These are phyloP conservation scores for Scaptomyza flava DNA, from an alignment of 2,888 invertebrate genomes.

Conservation along the genomic window DNA sequence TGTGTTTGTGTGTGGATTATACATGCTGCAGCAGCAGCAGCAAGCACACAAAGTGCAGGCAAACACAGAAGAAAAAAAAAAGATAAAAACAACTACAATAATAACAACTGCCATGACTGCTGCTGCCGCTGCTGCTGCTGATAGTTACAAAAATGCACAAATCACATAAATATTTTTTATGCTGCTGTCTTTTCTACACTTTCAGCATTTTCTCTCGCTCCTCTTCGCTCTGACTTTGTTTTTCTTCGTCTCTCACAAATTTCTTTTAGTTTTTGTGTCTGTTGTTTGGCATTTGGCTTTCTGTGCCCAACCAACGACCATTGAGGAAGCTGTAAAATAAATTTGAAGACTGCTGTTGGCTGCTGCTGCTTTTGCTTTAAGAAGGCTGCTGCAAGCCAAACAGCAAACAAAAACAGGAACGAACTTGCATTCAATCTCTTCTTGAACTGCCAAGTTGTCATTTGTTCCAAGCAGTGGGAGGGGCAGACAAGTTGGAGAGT, in stretches of 20 bases:
- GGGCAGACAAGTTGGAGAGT: background rate
- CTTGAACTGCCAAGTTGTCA: conserved; percentile 40
- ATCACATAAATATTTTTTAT: conserved; percentile 74
- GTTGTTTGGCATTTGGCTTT: conserved; percentile 53
- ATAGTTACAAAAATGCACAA: conserved; percentile 64
- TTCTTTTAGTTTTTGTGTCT: conserved; percentile 15
- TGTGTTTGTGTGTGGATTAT: conserved; percentile 19
- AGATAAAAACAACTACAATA: conserved; percentile 37
- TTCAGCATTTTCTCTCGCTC: conserved; percentile 26
- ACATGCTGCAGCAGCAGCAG: conserved; percentile 19
- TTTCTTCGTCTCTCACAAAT: background rate
- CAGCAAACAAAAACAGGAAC: conserved; percentile 38
- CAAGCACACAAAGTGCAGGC: conserved; percentile 36
- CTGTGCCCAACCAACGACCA: conserved; percentile 35
- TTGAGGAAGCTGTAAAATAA: conserved; percentile 74
- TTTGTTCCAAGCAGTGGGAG: conserved; percentile 19
- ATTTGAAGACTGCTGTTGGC: conserved; percentile 51
- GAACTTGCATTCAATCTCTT: conserved; percentile 41
- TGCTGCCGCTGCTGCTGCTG: conserved; percentile 39
- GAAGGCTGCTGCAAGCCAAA: conserved; percentile 9
- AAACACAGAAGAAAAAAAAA: conserved; percentile 28
- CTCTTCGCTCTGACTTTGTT: background rate
- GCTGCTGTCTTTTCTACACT: conserved; percentile 61
- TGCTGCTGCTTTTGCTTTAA: conserved; percentile 31
- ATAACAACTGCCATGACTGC: conserved; percentile 28